Evolutionary conservation across 2,888 invertebrate genomes (phyloP), one percentile per base, ranked within the genome.

Genomic region (Drepanosiphum platanoidis): DNA sequence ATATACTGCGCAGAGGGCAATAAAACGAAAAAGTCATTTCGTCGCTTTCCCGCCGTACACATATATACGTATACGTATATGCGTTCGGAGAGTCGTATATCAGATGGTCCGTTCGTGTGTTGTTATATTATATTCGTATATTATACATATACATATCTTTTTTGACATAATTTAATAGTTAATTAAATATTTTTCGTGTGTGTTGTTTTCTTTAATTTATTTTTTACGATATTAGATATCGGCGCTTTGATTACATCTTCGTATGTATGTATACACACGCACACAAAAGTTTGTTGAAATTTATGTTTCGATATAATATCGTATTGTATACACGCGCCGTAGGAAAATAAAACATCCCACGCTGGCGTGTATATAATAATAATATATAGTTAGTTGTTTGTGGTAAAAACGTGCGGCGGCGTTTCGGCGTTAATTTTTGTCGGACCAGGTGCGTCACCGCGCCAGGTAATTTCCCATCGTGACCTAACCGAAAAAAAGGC

Each of bases 171-270:
- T 70, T 79, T 70, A 80, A 77, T 71, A 71, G 71, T 81, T 81
- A 30, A 81, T 81, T 81, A 71, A 71, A 71, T 71, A 81, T 77
- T 66, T 58, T 27, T 8, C 36, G 34, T 52, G 7, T 18, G n/a
- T 15, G 34, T 71, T 22, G 39, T 58, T 11, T 1, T 22, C 42
- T 11, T 64, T 15, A 34, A 39, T 72, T 71, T 30, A 58, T 15
- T 81, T n/a, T 81, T 72, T 72, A 81, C 81, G 71, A 61, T 81
- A 61, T 81, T 39, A 27, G 46, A 79, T 79, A 80, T 80, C 52
- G 46, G 36, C 30, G 18, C 15, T 46, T 79, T 66, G 46, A 79
- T 79, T 52, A 42, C n/a, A 34, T 11, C 9, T 13, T 9, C 27
- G 3, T 15, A 61, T n/a, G 3, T 27, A 15, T 22, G 34, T n/a